A percentile compares a stretch with the other conserved stretches of the same genome.
Evolutionary conservation across 2,797 vertebrate genomes (phyloP).

Genomic region (Benthosema pterotum): DNA sequence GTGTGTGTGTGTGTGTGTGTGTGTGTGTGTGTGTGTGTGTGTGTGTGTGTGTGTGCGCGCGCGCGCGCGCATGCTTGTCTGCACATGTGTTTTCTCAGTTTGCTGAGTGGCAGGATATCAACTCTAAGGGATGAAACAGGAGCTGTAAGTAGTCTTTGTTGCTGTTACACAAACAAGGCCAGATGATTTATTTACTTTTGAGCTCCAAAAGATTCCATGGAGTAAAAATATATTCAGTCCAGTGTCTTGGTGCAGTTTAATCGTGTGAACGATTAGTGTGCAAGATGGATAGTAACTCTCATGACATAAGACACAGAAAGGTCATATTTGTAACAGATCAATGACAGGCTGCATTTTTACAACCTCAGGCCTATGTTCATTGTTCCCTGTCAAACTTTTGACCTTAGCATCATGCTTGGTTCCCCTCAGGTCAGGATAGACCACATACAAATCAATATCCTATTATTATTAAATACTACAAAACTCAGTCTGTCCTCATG

Average conservation of each 20-base stretch:
- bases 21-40: background rate
- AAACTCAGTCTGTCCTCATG: too few species aligned
- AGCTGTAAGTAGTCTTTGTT: slow-evolving; percentile 89
- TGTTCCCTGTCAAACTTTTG: too few species aligned
- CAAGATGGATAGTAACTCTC: too few species aligned
- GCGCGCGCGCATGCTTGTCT: slow-evolving; percentile 5
- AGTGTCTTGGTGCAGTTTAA: too few species aligned
- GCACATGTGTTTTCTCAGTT: slow-evolving; percentile 79
- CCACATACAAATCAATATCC: background rate
- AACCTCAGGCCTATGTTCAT: too few species aligned
- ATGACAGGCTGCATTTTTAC: too few species aligned
- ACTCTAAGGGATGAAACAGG: slow-evolving; percentile 98
- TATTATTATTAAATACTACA: too few species aligned
- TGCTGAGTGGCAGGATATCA: slow-evolving; percentile 98
- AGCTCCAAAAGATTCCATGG: slow-evolving; percentile 4
- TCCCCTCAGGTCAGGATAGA: too few species aligned
- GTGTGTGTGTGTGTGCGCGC: slow-evolving; percentile 18
- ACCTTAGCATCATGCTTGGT: too few species aligned
- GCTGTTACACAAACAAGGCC: background rate
- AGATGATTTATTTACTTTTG: background rate
- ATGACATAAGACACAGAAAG: too few species aligned
- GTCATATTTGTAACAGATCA: too few species aligned
- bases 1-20: slow-evolving; percentile 2
- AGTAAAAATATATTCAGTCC: background rate
- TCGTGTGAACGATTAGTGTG: too few species aligned